Base-by-base conservation (phyloP, 2,797 vertebrate genomes). In the Gymnodraco acuticeps region DNA sequence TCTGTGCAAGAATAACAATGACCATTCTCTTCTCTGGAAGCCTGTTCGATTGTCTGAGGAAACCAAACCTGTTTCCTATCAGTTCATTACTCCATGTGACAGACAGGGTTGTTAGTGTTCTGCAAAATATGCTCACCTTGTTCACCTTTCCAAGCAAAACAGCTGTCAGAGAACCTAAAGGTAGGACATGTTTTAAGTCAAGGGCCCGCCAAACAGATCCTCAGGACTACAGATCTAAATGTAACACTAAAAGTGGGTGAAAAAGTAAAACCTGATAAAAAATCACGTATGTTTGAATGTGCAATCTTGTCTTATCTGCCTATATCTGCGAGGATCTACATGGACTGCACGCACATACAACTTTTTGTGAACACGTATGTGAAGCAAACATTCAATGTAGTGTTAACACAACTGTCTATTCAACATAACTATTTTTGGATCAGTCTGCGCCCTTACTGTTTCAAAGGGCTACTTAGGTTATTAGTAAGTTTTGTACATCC, bases 31-130 rank as follows among this genome's bases (percentile, higher is more conserved):
- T 56, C 11, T 45, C 51, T n/a, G 17, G n/a, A 20, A 48, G 50
- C 31, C 11, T 12, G 27, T 73, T 47, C 27, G n/a, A 78, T 53
- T 74, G 62, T 74, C 46, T 56, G 50, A 77, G 38, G 45, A 73
- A 38, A 76, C 47, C 45, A 58, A 85, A 91, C 82, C 76, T 72
- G 84, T 88, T 81, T 58, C 51, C 64, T 67, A 86, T 91, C 85
- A 77, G 60, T 20, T 76, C 60, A 83, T 80, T 73, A 54, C 12
- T 14, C 12, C 53, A 51, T 47, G 41, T 81, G 78, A 86, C 72
- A 48, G 73, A 61, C 42, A 47, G 55, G 64, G 1, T 38, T 73
- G 67, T 53, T 42, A 56, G 56, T 78, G 76, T 66, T 77, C 81
- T 78, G 75, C 60, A 67, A 79, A 82, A 53, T 27, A 82, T 76